Base-by-base conservation (phyloP, 2,888 invertebrate genomes). In the Chloroclysta siterata region DNA sequence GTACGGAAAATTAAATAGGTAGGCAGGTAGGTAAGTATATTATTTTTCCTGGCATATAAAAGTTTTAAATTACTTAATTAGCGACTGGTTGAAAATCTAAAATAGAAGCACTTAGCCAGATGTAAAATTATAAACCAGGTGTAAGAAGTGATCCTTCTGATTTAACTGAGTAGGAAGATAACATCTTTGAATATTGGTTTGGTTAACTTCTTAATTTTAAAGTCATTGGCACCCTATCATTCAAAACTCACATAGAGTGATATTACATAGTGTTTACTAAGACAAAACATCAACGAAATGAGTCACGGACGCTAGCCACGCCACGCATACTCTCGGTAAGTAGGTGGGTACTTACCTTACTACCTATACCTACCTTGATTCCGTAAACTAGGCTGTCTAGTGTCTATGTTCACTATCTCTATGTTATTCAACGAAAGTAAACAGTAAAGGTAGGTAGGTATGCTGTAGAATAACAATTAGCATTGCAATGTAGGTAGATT, bases 371-470 rank as follows among this genome's bases (percentile, higher is more conserved):
- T 73, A 74, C 80, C 80, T 81, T 81, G 73, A 84, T 84, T 88
- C 84, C 83, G 80, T 79, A 85, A 83, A 82, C 77, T 78, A 39
- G 52, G 15, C 79, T 74, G 76, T 79, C 79, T 82, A n/a, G 79
- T 74, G 76, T 79, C 78, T 75, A 84, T 85, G 76, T 77, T 81
- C 33, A 33, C 2, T 7, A 33, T 33, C n/a, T 82, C 78, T 74
- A 84, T 85, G 77, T 77, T 81, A 88, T 87, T 90, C 89, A 90
- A 85, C 83, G 90, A 91, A 92, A 92, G 90, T 90, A 90, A 92
- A 89, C 87, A 89, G 85, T 84, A 83, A 2, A 22, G 22, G 22
- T 83, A 51, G 28, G 55, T 52, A 88, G 36, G 36, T 39, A 39
- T 83, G 83, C 80, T 85, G 85, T 87, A 81, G 88, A 90, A 90